A percentile compares a stretch with the other conserved stretches of the same genome.
Evolutionary conservation across 1,140 invertebrate genomes (phyloP).

Genomic region (Onthophagus taurus): DNA sequence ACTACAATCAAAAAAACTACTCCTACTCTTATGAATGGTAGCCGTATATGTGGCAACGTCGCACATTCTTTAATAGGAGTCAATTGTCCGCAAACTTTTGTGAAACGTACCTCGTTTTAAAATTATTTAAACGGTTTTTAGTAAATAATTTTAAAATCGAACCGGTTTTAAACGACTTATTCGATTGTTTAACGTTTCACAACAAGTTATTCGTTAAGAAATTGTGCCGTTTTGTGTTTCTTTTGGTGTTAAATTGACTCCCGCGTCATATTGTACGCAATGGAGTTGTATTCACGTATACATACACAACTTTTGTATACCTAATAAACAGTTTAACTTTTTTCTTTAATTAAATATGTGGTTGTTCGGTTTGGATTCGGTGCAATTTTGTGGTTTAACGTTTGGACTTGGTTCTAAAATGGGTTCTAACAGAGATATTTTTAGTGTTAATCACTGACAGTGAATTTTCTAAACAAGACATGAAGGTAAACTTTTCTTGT

Average conservation of each 20-base stretch:
- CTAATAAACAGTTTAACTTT: no score
- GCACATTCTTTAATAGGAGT: conserved; percentile 27
- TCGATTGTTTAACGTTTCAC: not conserved
- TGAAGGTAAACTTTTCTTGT: no score
- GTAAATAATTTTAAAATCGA: no score
- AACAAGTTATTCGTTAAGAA: no score
- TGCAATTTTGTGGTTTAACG: no score
- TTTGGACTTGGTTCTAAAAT: no score
- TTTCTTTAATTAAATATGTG: no score
- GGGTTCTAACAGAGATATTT: no score
- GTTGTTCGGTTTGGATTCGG: no score
- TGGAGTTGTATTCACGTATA: conserved; percentile 31
- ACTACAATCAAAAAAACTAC: conserved; percentile 2
- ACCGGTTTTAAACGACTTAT: not conserved
- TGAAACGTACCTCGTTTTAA: conserved; percentile 9
- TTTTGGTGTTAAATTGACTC: conserved; percentile 23
- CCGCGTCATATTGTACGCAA: conserved; percentile 32
- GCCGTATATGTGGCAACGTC: conserved; percentile 23
- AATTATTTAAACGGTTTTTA: conserved; percentile 1
- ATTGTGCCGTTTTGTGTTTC: not conserved
- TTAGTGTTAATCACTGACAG: no score
- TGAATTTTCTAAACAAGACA: no score
- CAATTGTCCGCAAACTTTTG: conserved; percentile 14
- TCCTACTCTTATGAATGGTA: conserved; percentile 21
- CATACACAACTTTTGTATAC: conserved; percentile 25